A percentile compares a stretch with the other conserved stretches of the same genome.
Evolutionary conservation across 2,113 vertebrate genomes (phyloP).

Genomic region (Callorhinus ursinus): DNA sequence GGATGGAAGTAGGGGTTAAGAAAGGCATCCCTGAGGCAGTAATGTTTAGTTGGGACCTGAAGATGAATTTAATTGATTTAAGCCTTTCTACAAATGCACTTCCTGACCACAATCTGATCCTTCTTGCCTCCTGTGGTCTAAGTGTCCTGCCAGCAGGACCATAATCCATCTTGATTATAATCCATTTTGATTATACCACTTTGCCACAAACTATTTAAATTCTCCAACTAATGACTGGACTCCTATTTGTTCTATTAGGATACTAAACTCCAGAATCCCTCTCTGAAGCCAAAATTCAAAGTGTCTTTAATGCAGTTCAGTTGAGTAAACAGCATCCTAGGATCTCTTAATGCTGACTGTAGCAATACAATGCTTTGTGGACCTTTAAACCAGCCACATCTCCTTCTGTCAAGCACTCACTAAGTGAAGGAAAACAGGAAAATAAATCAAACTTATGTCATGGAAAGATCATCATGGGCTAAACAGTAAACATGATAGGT

Average conservation of each 20-base stretch:
- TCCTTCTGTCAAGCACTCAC: neutral
- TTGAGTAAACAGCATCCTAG: neutral
- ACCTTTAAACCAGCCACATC: neutral
- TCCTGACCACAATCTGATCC: slow-evolving; percentile 59
- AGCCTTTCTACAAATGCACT: neutral
- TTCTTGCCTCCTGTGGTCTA: slow-evolving; percentile 20
- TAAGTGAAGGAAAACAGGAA: neutral
- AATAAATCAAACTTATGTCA: neutral
- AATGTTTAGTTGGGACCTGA: neutral
- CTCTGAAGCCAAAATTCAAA: neutral
- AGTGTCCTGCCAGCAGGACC: neutral
- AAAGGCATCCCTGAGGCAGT: neutral
- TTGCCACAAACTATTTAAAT: slow-evolving; percentile 50
- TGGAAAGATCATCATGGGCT: neutral
- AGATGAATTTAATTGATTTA: slow-evolving; percentile 55
- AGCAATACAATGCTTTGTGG: neutral
- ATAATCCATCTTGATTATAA: slow-evolving; percentile 69
- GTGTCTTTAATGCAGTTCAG: neutral
- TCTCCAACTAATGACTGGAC: slow-evolving; percentile 52
- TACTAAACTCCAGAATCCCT: neutral
- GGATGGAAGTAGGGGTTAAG: neutral
- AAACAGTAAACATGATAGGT: neutral
- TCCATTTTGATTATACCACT: slow-evolving; percentile 64
- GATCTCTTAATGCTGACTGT: neutral
- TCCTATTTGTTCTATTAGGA: neutral